A percentile compares a stretch with the other conserved stretches of the same genome.
These are phyloP conservation scores for Redunca redunca DNA, from an alignment of 2,113 vertebrate species.

Conservation along the genomic window DNA sequence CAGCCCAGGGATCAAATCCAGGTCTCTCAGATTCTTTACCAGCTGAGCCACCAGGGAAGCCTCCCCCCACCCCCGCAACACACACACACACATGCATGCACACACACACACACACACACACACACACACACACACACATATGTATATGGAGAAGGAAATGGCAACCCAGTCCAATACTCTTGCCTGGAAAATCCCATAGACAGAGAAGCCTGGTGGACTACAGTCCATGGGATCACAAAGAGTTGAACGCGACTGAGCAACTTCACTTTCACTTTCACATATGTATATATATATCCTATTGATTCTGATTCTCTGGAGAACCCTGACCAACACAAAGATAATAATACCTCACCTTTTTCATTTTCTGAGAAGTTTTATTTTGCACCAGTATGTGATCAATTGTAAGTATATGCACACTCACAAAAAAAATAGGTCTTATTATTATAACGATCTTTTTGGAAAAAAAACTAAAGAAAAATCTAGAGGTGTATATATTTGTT, in stretches of 20 bases:
- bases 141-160: no score
- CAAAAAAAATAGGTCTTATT: not conserved
- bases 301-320: not conserved
- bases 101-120: not conserved
- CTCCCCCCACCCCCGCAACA: not conserved
- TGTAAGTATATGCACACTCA: not conserved
- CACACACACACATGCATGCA: not conserved
- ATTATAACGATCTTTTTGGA: not conserved
- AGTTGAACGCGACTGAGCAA: no score
- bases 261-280: no score
- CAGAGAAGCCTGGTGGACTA: no score
- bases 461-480: not conserved
- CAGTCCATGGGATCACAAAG: no score
- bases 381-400: not conserved
- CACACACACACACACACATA: rapidly evolving
- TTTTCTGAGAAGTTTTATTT: not conserved
- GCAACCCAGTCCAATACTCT: no score
- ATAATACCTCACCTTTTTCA: not conserved
- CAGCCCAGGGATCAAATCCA: not conserved
- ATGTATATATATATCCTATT: not conserved
- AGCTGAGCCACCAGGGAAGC: not conserved
- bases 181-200: no score
- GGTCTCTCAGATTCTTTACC: not conserved
- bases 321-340: not conserved
- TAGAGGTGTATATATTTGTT: not conserved